Conservation (phyloP, 2,797 vertebrate species). For the Acanthiza pusilla region DNA sequence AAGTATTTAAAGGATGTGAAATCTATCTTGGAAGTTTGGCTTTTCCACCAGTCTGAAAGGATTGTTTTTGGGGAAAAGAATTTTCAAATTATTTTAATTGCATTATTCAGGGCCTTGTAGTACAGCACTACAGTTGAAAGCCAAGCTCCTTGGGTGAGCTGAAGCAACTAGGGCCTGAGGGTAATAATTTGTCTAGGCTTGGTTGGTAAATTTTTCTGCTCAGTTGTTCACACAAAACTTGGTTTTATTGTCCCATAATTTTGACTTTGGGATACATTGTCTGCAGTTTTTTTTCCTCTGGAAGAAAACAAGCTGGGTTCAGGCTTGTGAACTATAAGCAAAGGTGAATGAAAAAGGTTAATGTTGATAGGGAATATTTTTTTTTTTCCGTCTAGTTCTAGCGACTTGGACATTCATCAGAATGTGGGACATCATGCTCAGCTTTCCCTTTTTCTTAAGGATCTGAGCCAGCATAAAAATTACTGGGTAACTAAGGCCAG, state of each 20-base stretch:
- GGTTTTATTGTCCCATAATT: not conserved
- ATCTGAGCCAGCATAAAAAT: not conserved
- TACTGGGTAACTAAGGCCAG: not conserved
- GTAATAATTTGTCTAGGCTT: not conserved
- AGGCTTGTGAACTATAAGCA: not conserved
- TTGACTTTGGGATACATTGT: not conserved
- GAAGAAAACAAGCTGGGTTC: not conserved
- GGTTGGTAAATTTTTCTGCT: not conserved
- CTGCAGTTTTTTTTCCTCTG: not conserved
- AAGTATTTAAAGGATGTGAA: not conserved
- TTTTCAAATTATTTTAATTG: not conserved
- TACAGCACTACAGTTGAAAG: not conserved
- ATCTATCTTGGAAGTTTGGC: not conserved
- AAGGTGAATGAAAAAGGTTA: not conserved
- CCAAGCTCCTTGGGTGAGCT: not conserved
- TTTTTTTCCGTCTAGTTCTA: not conserved
- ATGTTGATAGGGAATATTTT: not conserved
- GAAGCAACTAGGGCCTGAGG: not conserved
- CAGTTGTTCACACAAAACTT: not conserved
- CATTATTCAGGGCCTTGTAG: not conserved
- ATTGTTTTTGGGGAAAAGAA: not conserved
- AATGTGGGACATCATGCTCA: not conserved
- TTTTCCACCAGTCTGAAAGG: not conserved
- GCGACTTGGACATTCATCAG: not conserved
- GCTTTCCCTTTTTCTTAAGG: not conserved